Evolutionary conservation across 2,113 vertebrate genomes (phyloP).

Genomic region (Prinia subflava): DNA sequence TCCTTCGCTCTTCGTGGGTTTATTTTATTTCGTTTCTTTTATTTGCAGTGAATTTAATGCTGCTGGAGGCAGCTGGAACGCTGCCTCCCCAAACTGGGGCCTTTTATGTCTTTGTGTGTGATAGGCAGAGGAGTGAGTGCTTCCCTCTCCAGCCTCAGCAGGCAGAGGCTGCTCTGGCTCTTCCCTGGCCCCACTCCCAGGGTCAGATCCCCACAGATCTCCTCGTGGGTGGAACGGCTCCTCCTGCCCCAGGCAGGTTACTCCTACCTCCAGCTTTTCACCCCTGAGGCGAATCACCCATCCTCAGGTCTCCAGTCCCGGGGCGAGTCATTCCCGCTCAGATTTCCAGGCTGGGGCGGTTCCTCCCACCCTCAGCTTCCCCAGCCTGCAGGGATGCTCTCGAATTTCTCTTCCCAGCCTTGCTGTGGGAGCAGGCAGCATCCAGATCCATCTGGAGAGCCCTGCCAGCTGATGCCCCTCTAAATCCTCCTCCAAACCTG

Average conservation of each 20-base stretch:
- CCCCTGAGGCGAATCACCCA: neutral
- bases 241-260: neutral
- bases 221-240: accelerated
- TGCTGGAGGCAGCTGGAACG: neutral
- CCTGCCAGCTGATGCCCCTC: neutral
- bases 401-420: neutral
- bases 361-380: neutral
- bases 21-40: neutral
- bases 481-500: neutral
- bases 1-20: neutral
- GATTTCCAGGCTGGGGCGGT: neutral
- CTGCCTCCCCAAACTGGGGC: neutral
- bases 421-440: neutral
- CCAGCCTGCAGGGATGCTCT: neutral
- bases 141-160: neutral
- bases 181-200: accelerated
- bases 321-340: neutral
- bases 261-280: neutral
- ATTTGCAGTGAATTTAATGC: neutral
- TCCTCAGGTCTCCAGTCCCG: neutral
- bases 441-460: neutral
- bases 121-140: neutral
- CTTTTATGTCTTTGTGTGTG: neutral
- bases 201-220: neutral
- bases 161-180: neutral